Base-by-base conservation (phyloP, 2,797 vertebrate species). In the Gastrophryne carolinensis region DNA sequence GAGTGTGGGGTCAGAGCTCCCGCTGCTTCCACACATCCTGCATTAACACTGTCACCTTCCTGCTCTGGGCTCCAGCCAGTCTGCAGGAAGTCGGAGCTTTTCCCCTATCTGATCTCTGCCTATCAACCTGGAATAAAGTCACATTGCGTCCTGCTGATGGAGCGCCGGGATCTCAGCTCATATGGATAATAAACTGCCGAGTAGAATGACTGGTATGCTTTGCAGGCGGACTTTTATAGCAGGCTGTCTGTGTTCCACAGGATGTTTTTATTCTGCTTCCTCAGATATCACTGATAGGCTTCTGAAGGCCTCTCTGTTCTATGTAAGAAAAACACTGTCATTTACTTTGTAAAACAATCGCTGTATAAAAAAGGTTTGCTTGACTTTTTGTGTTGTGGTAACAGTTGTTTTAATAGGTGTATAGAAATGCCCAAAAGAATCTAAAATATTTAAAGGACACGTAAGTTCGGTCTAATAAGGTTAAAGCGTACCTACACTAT, bases 41-140 rank as follows among this genome's bases (percentile, higher is more conserved):
- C 70, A 85, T 84, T 86, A 68, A 79, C 85, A 77, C 58, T 82
- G 84, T 92, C 88, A 89, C 84, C 84, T 93, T 93, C 87, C 88
- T 87, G 89, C 84, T 85, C 85, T 81, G 81, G 89, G 89, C 90
- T 94, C 87, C 85, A 82, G 87, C 86, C 82, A 85, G 91, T 92
- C 90, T 92, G 84, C 86, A 86, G 87, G 86, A 82, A 89, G 84
- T 86, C 89, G 83, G 89, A 88, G 79, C 44, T 10, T 30, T 26
- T 29, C 58, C 47, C 47, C 65, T 49, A 63, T 70, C 21, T 70
- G 35, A 69, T 62, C 57, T 70, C 82, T 32, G 13, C 3, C 5
- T 11, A 69, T 64, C 34, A 74, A 65, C 63, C 60, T 70, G 52
- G 61, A 35, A 72, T 63, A 77, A 29, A 56, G 67, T 56, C 47